Evolutionary conservation across 2,888 invertebrate species (phyloP).

Genomic region (Caenorhabditis sp.): DNA sequence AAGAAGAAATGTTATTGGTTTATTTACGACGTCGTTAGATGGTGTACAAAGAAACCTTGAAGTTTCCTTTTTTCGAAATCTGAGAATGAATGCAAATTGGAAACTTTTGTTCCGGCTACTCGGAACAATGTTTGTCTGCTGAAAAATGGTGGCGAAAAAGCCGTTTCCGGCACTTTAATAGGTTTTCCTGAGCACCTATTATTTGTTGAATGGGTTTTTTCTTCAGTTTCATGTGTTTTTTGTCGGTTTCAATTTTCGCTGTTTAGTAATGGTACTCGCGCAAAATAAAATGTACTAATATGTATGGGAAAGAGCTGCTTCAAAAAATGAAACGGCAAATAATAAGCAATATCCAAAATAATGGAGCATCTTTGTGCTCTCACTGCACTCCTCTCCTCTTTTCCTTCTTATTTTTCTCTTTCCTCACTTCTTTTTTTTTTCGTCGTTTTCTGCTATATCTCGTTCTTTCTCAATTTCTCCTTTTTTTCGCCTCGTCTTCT

Average conservation of each 20-base stretch:
- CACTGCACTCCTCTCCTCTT: conserved; percentile 19
- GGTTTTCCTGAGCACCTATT: too few species aligned
- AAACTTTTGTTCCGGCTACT: neutral
- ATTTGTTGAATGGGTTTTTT: too few species aligned
- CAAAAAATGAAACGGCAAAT: neutral
- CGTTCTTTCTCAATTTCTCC: neutral
- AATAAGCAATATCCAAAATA: neutral
- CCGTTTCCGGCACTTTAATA: too few species aligned
- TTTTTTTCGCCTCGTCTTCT: conserved; percentile 1
- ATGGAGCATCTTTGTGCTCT: conserved; percentile 1
- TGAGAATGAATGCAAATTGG: neutral
- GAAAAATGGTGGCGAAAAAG: too few species aligned
- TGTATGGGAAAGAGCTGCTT: too few species aligned
- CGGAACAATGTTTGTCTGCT: neutral
- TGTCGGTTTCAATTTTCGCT: too few species aligned
- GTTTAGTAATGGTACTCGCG: too few species aligned
- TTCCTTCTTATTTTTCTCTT: too few species aligned
- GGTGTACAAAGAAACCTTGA: too few species aligned
- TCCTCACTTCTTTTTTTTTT: conserved; percentile 4
- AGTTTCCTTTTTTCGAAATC: neutral
- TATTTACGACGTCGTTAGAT: neutral
- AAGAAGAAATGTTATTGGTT: neutral
- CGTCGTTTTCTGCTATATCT: conserved; percentile 2
- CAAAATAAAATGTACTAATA: too few species aligned
- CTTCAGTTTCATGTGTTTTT: too few species aligned